Conservation (phyloP, 2,888 invertebrate genomes). For the Ramazzottius varieornatus region DNA sequence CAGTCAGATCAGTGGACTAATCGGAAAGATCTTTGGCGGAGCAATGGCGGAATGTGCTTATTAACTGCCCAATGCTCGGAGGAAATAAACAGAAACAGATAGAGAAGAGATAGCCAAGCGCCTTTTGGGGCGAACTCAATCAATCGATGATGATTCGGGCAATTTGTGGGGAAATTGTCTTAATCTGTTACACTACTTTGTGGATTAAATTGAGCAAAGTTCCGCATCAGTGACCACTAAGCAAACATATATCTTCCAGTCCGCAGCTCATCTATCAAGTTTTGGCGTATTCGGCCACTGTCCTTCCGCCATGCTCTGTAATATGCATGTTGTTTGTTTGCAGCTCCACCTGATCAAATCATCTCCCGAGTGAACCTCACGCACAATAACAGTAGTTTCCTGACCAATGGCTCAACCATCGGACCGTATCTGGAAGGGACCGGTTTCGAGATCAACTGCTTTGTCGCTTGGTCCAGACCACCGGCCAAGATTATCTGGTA, state of each 20-base stretch:
- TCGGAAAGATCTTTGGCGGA: too few species aligned
- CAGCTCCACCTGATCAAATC: conserved; percentile 3
- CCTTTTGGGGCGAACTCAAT: not conserved
- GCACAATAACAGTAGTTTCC: not conserved
- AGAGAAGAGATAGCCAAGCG: too few species aligned
- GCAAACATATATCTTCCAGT: not conserved
- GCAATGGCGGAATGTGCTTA: too few species aligned
- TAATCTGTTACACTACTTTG: conserved; percentile 2
- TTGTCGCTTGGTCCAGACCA: not conserved
- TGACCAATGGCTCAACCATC: not conserved
- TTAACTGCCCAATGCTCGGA: too few species aligned
- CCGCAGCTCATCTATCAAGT: too few species aligned
- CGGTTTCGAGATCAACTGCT: not conserved
- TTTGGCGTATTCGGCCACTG: not conserved
- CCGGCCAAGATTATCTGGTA: not conserved
- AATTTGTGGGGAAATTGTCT: not conserved
- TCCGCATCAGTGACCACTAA: not conserved
- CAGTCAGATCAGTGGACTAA: too few species aligned
- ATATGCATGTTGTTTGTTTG: not conserved
- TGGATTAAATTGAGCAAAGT: not conserved
- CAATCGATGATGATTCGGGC: conserved; percentile 3
- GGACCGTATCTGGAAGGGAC: not conserved
- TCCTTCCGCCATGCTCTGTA: not conserved
- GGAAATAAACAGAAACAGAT: too few species aligned
- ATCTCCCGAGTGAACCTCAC: not conserved